Evolutionary conservation across 2,113 vertebrate species (phyloP), one percentile per base, ranked within the genome.

Genomic region (Leiothrix lutea): DNA sequence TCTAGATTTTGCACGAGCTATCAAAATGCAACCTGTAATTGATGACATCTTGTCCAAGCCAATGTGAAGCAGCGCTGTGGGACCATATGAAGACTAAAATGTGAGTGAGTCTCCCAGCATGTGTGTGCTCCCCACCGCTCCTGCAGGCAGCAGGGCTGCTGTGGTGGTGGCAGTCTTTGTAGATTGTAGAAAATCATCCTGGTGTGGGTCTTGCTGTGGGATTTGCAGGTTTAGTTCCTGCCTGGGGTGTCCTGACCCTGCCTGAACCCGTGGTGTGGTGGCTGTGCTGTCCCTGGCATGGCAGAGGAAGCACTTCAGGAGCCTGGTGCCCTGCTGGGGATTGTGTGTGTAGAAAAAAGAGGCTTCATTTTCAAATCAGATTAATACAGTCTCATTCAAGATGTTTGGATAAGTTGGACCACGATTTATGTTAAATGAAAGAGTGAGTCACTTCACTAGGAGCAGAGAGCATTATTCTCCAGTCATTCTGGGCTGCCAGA

Each of bases 141-240:
- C 70, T 40, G 73, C 0, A 0, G 88, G 86, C 69, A 22, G 4
- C 12, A 6, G 26, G 60, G 8, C 80, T 5, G 42, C 81, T 11
- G 36, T 17, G 61, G 6, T 45, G 66, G 18, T 14, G 24, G 45
- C 74, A 82, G 78, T 26, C 14, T 12, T 58, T 3, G 5, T 78
- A 31, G 58, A 53, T 42, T 0, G 0, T 8, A 12, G 60, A 7
- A 35, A 28, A 58, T 58, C 14, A 9, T 14, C 58, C 54, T 36
- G n/a, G 9, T 15, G 1, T 10, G n/a, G 45, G 1, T 67, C 26
- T 44, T n/a, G 74, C 45, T 12, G 45, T 26, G 79, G 62, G 69
- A 53, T 47, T 16, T 77, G 81, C 62, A 22, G 67, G 31, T 62
- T 60, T 10, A 2, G 71, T 12, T 14, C 1, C 50, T 82, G 78